Evolutionary conservation across 2,113 vertebrate species (phyloP).

Genomic region (Chloropsis cyanopogon): DNA sequence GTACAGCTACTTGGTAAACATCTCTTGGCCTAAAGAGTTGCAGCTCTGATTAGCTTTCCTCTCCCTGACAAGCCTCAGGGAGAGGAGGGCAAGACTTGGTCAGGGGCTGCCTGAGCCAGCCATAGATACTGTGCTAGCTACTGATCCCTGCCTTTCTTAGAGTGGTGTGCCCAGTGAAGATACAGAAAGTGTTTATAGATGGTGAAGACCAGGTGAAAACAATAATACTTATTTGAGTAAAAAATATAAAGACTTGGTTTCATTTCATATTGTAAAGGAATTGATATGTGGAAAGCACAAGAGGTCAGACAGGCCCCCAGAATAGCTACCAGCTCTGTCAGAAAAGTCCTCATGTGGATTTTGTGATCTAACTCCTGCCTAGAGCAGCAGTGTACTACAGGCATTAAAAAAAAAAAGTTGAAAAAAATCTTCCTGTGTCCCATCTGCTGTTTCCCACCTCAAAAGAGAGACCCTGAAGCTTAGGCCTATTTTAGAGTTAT

Average conservation of each 20-base stretch:
- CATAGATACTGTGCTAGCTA: background rate
- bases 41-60: background rate
- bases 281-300: background rate
- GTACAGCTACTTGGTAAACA: background rate
- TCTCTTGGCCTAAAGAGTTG: background rate
- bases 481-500: background rate
- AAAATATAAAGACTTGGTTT: background rate
- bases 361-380: background rate
- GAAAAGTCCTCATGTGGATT: background rate
- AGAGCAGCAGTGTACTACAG: background rate
- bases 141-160: background rate
- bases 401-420: background rate
- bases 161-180: background rate
- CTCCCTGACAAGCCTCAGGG: background rate
- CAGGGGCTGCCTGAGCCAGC: background rate
- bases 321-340: background rate
- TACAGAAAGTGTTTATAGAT: background rate
- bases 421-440: background rate
- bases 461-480: background rate
- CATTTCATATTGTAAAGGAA: background rate
- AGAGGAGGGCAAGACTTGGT: background rate
- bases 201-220: background rate
- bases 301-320: background rate
- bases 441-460: background rate
- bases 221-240: background rate